Percentiles rank a stretch among this genome's conserved stretches.
These are phyloP conservation scores for Aphrophora alni DNA, from an alignment of 2,888 invertebrate species.

Conservation along the genomic window DNA sequence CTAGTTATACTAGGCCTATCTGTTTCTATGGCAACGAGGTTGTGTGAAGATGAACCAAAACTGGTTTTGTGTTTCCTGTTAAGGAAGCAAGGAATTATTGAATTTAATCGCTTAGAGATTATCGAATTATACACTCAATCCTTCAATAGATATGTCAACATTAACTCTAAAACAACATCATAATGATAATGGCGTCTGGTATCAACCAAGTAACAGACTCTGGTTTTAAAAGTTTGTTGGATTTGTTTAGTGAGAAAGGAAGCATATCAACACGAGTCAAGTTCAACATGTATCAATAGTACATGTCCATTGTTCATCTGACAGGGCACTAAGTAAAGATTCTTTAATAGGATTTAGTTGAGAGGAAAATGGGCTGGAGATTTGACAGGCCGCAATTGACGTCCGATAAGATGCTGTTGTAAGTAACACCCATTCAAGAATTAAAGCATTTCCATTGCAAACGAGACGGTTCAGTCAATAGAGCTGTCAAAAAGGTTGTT, in stretches of 20 bases:
- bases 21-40: no score
- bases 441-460: slow-evolving; percentile 33
- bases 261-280: not conserved
- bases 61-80: not conserved
- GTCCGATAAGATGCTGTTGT: slow-evolving; percentile 12
- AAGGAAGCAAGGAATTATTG: not conserved
- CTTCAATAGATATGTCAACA: not conserved
- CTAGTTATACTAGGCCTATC: no score
- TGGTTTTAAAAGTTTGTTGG: not conserved
- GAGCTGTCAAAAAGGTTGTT: slow-evolving; percentile 12
- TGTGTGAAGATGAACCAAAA: no score
- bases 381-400: slow-evolving; percentile 4
- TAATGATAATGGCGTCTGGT: not conserved
- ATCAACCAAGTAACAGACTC: not conserved
- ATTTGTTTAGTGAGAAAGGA: not conserved
- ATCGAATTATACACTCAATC: not conserved
- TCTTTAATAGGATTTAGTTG: slow-evolving; percentile 33
- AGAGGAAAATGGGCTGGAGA: slow-evolving; percentile 28
- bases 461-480: slow-evolving; percentile 32
- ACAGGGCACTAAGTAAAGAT: slow-evolving; percentile 15
- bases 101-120: not conserved
- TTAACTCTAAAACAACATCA: not conserved
- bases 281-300: not conserved
- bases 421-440: slow-evolving; percentile 37
- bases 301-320: slow-evolving; percentile 5